Evolutionary conservation across 2,888 invertebrate genomes (phyloP).

Genomic region (Phanerotoma sp.): DNA sequence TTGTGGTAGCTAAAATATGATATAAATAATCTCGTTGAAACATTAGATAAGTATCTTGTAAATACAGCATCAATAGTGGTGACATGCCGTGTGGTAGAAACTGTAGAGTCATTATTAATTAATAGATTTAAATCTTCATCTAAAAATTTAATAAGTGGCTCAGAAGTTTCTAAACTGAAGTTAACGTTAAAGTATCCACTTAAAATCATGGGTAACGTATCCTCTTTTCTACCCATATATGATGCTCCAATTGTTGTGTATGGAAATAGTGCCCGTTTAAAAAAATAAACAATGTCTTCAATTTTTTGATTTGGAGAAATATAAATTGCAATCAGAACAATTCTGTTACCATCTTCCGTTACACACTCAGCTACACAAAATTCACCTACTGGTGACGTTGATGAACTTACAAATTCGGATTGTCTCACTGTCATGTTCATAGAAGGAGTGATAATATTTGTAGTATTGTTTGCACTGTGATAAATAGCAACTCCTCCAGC

Average conservation of each 20-base stretch:
- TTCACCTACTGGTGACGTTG: conserved; percentile 15
- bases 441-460: conserved; percentile 7
- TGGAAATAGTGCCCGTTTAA: conserved; percentile 6
- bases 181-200: background rate
- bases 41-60: background rate
- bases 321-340: conserved; percentile 22
- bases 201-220: background rate
- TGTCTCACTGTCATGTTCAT: conserved; percentile 6
- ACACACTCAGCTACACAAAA: conserved; percentile 16
- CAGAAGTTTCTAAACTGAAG: background rate
- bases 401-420: background rate
- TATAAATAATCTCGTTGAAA: background rate
- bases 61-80: conserved; percentile 9
- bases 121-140: background rate
- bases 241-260: conserved; percentile 38
- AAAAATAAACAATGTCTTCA: conserved; percentile 12
- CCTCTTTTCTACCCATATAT: background rate
- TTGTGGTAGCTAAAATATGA: conserved; percentile 5
- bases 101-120: background rate
- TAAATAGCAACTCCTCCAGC: conserved; percentile 23
- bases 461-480: conserved; percentile 3
- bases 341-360: conserved; percentile 11
- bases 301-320: conserved; percentile 14
- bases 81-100: background rate
- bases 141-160: background rate